Conservation (phyloP, 1,140 invertebrate genomes). For the Batillaria attramentaria region DNA sequence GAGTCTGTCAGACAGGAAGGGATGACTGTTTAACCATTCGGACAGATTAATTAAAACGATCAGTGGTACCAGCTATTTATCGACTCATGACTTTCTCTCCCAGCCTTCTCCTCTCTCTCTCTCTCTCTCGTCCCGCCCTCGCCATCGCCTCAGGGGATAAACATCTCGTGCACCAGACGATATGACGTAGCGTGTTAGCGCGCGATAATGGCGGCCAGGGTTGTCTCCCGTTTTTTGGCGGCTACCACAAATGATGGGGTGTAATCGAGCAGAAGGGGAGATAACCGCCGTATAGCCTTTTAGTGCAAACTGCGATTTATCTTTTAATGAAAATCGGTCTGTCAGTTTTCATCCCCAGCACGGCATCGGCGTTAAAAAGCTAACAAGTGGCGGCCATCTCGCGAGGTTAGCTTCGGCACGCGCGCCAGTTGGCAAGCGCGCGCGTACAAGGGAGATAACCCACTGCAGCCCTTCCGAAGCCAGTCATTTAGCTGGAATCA, state of each 20-base stretch:
- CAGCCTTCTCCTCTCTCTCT: conserved; percentile 1
- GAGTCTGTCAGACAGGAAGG: no score
- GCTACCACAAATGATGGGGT: conserved; percentile 30
- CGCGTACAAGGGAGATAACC: conserved; percentile 20
- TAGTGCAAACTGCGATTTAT: conserved; percentile 28
- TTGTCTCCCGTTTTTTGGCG: background rate
- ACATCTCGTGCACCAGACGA: conserved; percentile 22
- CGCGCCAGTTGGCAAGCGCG: conserved; percentile 23
- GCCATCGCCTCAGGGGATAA: background rate
- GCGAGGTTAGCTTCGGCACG: conserved; percentile 4
- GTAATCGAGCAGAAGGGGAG: conserved; percentile 27
- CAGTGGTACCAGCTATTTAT: background rate
- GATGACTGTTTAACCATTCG: no score
- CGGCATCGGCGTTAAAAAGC: background rate
- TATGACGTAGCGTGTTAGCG: conserved; percentile 33
- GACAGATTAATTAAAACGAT: conserved; percentile 4
- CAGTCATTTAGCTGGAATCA: conserved; percentile 16
- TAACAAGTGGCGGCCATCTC: conserved; percentile 31
- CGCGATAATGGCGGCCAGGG: conserved; percentile 12
- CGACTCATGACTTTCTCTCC: background rate
- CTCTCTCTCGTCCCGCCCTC: conserved; percentile 4
- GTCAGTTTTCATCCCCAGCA: conserved; percentile 28
- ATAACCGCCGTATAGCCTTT: conserved; percentile 28
- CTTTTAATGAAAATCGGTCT: conserved; percentile 33
- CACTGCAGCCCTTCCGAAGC: conserved; percentile 4